A percentile compares a stretch with the other conserved stretches of the same genome.
Evolutionary conservation across 2,888 invertebrate species (phyloP).

Genomic region (Rotaria socialis): DNA sequence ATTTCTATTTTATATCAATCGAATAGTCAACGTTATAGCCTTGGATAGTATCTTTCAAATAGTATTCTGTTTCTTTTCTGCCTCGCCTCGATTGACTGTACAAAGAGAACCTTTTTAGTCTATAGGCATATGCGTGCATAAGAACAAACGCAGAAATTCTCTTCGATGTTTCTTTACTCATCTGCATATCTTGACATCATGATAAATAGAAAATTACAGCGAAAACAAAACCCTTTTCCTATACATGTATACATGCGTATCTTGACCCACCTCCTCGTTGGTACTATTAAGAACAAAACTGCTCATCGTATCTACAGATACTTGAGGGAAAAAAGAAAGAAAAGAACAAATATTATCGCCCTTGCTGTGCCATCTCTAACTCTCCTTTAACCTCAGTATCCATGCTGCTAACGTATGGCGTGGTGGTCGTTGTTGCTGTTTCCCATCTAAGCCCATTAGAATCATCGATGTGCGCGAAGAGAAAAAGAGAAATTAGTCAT

Average conservation of each 20-base stretch:
- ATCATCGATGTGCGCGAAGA: background rate
- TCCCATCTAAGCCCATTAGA: background rate
- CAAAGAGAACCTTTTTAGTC: background rate
- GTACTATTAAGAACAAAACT: background rate
- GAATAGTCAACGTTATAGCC: background rate
- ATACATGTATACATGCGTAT: background rate
- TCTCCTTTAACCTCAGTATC: background rate
- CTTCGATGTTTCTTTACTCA: no score
- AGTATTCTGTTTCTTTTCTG: background rate
- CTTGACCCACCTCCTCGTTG: background rate
- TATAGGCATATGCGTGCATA: no score
- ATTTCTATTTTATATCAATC: no score
- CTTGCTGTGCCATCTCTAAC: background rate
- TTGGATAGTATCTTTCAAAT: background rate
- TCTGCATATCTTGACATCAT: background rate
- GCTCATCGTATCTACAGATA: background rate
- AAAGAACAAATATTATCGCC: background rate
- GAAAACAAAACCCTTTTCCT: background rate
- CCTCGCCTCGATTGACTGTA: background rate
- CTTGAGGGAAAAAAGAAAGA: background rate
- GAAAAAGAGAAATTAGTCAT: constrained; percentile 25
- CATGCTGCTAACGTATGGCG: background rate
- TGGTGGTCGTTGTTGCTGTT: background rate
- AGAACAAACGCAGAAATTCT: no score
- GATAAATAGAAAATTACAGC: background rate